Base-by-base conservation (phyloP, 2,888 invertebrate species). In the Poecilus cupreus region DNA sequence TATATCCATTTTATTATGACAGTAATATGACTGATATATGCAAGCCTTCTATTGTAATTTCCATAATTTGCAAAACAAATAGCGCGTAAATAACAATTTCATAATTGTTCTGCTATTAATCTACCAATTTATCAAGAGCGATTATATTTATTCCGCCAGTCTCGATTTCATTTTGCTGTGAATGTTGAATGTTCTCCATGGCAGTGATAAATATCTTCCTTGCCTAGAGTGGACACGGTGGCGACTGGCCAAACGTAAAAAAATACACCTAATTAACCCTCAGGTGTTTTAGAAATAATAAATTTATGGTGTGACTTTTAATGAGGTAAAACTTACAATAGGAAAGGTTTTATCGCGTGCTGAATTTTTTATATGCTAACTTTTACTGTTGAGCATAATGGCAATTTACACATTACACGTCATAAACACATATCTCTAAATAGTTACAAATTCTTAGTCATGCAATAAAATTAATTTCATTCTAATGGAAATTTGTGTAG, bases 121-220 rank as follows among this genome's bases (percentile, higher is more conserved):
- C 64, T 64, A 64, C 18, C 68, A 39, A 68, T 68, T 39, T 68
- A 68, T 68, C 68, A 70, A 70, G 39, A 11, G 37, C 13, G 43
- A 46, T 43, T 43, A 72, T 39, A 20, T 72, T 72, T 72, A 46
- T 72, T 46, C 72, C 37, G 60, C 60, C 5, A 26, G 24, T 60
- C 60, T 60, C 24, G 26, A 60, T 60, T 60, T 26, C 60, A 60
- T 60, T 60, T 24, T 11, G 13, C 60, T n/a, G 72, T 72, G 10
- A 39, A 72, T 22, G 22, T 72, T 68, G n/a, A n/a, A n/a, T n/a
- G n/a, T 43, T 39, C 72, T 39, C 13, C 13, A 3, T 72, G 72
- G 72, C 72, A 72, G 46, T 72, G 72, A 72, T 72, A 72, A 72
- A 72, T 72, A 72, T 72, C 72, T 72, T 72, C 72, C 46, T 72